phyloP scores from a whole-genome alignment of 2,888 invertebrate genomes.

The Nipponacmea schrenckii region DNA sequence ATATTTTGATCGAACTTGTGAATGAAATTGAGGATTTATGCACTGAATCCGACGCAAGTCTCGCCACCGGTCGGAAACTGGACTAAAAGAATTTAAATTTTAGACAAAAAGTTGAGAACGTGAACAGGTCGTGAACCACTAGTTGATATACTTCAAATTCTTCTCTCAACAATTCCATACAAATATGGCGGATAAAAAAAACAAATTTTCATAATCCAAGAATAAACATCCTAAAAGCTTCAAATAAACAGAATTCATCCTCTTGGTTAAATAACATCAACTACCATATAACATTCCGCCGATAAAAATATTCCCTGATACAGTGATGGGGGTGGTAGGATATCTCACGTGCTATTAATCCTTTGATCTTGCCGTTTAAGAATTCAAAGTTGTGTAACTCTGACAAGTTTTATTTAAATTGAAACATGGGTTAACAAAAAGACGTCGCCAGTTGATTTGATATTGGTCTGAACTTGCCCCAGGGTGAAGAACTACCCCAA shows the following conservation, averaged over 20 bases:
- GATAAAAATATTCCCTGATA: neutral
- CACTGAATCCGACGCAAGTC: too few species aligned
- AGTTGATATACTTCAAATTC: neutral
- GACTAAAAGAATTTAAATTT: neutral
- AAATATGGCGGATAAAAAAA: slow-evolving; percentile 1
- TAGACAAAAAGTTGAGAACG: neutral
- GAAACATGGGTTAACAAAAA: too few species aligned
- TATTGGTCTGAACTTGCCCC: too few species aligned
- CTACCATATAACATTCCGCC: neutral
- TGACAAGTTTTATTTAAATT: too few species aligned
- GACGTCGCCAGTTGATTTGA: too few species aligned
- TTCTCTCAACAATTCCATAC: neutral
- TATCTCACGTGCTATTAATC: neutral
- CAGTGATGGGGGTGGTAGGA: neutral
- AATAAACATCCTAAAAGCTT: neutral
- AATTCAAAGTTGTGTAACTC: too few species aligned
- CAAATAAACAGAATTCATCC: neutral
- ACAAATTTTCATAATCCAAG: neutral
- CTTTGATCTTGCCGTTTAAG: too few species aligned
- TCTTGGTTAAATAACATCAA: neutral
- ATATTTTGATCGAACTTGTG: too few species aligned
- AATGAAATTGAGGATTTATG: too few species aligned
- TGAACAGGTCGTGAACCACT: neutral
- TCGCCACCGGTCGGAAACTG: too few species aligned
- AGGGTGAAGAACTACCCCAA: too few species aligned